Evolutionary conservation across 2,113 vertebrate species (phyloP).

Genomic region (Casuarius casuarius): DNA sequence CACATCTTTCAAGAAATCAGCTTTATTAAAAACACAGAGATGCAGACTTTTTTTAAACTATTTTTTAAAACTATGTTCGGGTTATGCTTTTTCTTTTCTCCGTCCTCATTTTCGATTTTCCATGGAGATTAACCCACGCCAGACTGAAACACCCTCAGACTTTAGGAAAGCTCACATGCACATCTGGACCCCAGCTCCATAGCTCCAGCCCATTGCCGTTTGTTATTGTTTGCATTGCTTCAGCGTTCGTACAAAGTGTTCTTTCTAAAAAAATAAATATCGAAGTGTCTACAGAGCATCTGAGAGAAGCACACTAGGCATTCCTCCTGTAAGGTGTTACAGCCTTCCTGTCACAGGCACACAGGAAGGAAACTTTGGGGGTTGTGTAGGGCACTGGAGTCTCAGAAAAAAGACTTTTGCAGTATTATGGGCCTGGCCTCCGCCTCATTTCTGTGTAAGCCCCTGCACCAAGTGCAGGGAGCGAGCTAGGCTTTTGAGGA

Average conservation of each 20-base stretch:
- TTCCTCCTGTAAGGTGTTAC: background rate
- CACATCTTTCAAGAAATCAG: background rate
- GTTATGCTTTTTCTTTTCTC: background rate
- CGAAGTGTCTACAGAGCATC: background rate
- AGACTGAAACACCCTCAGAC: background rate
- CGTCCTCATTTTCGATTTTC: background rate
- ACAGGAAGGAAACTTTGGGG: background rate
- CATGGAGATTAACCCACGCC: background rate
- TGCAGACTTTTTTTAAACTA: background rate
- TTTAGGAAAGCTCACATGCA: background rate
- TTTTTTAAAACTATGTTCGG: background rate
- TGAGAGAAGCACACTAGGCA: background rate
- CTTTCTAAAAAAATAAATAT: constrained; percentile 5
- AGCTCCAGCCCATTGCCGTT: background rate
- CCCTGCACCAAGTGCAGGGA: background rate
- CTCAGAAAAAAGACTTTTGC: background rate
- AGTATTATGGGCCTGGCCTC: background rate
- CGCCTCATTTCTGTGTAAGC: background rate
- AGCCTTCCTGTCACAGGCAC: rapidly evolving
- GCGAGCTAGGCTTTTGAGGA: background rate
- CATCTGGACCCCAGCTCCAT: constrained; percentile 36
- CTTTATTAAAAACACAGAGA: background rate
- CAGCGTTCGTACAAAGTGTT: constrained; percentile 42
- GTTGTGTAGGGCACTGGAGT: rapidly evolving
- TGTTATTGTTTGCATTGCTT: constrained; percentile 46